These are phyloP conservation scores for Aphodius sticticus DNA, from an alignment of 2,888 invertebrate genomes.

Conservation along the genomic window DNA sequence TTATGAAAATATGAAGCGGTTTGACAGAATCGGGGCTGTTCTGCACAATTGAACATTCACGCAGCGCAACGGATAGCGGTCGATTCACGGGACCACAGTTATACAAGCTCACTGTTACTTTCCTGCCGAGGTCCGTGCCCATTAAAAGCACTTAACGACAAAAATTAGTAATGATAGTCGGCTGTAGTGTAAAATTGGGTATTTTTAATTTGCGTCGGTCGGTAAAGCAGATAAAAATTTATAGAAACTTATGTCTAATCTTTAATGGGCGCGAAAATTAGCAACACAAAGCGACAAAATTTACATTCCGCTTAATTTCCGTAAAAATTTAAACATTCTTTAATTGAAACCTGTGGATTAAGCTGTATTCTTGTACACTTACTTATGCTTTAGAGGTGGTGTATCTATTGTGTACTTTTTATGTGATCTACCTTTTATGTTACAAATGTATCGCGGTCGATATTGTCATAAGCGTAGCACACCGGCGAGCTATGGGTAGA, in stretches of 20 bases:
- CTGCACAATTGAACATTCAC: conserved; percentile 35
- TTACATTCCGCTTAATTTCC: neutral
- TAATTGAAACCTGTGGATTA: too few relatives aligned
- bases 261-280: neutral
- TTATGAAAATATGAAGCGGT: conserved; percentile 35
- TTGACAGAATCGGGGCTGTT: conserved; percentile 31
- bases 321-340: neutral
- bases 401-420: too few relatives aligned
- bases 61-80: conserved; percentile 29
- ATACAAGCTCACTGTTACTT: neutral
- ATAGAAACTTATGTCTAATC: conserved; percentile 8
- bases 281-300: neutral
- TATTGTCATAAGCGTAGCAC: too few relatives aligned
- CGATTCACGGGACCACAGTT: neutral
- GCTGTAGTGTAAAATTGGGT: conserved; percentile 10
- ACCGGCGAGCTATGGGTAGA: too few relatives aligned
- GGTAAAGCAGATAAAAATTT: conserved; percentile 14
- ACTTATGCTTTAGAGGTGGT: too few relatives aligned
- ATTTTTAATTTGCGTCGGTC: conserved; percentile 19
- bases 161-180: conserved; percentile 11
- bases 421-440: too few relatives aligned
- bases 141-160: conserved; percentile 19
- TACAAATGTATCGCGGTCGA: too few relatives aligned
- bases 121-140: neutral
- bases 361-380: too few relatives aligned